Percentiles rank a stretch among this genome's conserved stretches.
phyloP scores from a whole-genome alignment of 1,140 invertebrate species.

The Hyposmocoma kahamanoa region DNA sequence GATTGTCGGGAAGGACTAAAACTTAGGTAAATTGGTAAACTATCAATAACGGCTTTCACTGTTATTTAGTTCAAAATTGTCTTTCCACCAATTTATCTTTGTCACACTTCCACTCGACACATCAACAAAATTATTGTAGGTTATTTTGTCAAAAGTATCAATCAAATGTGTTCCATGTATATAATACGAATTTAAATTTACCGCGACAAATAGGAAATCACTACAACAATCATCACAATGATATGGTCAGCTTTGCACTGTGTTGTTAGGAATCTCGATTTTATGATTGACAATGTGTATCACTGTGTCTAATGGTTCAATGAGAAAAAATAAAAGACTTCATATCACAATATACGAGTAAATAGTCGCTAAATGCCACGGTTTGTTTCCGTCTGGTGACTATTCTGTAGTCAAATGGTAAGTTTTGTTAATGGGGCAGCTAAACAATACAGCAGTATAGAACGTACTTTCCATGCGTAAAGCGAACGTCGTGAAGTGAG shows the following conservation, averaged over 20 bases:
- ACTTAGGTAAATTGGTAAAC: too few relatives aligned
- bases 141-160: too few relatives aligned
- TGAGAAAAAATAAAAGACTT: too few relatives aligned
- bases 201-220: too few relatives aligned
- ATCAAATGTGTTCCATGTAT: too few relatives aligned
- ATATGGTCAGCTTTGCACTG: too few relatives aligned
- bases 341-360: too few relatives aligned
- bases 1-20: slow-evolving; percentile 6
- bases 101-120: not conserved
- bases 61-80: slow-evolving; percentile 12
- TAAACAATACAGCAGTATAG: slow-evolving; percentile 60
- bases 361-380: not conserved
- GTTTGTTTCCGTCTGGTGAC: slow-evolving; percentile 21
- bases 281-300: too few relatives aligned
- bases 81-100: not conserved
- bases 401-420: slow-evolving; percentile 30
- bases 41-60: too few relatives aligned
- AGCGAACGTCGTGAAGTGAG: slow-evolving; percentile 50
- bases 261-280: too few relatives aligned
- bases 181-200: not conserved
- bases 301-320: too few relatives aligned
- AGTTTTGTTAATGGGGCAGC: slow-evolving; percentile 47
- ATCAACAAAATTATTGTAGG: not conserved
- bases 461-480: slow-evolving; percentile 64
- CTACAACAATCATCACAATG: too few relatives aligned